Conservation (phyloP, 2,797 vertebrate species). For the Heteromormyrus szaboi region DNA sequence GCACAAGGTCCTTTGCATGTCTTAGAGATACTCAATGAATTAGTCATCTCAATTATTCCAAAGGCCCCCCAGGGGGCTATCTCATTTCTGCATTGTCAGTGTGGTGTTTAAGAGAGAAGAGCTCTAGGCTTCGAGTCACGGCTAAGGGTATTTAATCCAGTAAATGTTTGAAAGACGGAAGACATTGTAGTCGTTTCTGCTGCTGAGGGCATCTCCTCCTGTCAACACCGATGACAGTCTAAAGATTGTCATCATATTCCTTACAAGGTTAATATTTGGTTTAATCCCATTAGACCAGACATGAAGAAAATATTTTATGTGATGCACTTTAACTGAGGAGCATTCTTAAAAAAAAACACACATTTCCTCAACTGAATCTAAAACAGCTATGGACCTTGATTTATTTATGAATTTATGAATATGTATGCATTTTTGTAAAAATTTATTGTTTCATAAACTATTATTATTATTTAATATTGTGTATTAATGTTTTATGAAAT, state of each 20-base stretch:
- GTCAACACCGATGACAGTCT: not conserved
- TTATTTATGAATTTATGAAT: not conserved
- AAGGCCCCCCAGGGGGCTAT: conserved; percentile 36
- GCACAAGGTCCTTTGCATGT: conserved; percentile 31
- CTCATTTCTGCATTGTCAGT: conserved; percentile 20
- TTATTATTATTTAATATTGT: not conserved
- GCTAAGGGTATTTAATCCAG: conserved; percentile 10
- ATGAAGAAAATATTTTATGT: not conserved
- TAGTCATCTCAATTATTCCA: conserved; percentile 40
- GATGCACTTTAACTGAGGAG: not conserved
- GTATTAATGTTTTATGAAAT: not conserved
- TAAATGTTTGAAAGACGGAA: conserved; percentile 13
- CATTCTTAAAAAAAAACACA: not conserved
- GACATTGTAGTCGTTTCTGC: not conserved
- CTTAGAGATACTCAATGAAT: conserved; percentile 40
- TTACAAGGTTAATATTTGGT: not conserved
- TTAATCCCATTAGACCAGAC: not conserved
- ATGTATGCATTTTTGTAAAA: not conserved
- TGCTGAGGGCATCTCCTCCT: not conserved
- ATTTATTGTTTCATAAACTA: not conserved
- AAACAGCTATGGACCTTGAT: not conserved
- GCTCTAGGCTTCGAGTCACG: conserved; percentile 5
- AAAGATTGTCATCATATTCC: not conserved
- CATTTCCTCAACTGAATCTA: not conserved
- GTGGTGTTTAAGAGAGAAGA: conserved; percentile 20